Base-by-base conservation (phyloP, 2,888 invertebrate species). In the Arrhopalites spinosus region DNA sequence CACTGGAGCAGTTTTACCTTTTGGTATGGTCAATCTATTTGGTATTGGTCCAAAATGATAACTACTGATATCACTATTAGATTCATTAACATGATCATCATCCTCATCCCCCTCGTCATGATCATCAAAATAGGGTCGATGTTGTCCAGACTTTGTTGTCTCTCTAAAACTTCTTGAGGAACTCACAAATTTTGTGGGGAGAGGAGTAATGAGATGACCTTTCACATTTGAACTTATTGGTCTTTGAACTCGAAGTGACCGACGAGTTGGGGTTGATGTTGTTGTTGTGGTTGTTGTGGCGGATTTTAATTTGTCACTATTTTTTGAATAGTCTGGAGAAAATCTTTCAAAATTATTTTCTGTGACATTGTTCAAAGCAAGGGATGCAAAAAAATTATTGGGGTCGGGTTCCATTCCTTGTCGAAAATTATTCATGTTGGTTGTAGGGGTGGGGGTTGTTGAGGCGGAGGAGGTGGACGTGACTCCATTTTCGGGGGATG, bases 191-290 rank as follows among this genome's bases (percentile, higher is more conserved):
- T 61, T 43, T 0, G 68, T 68, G 7, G 45, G 23, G 20, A 69
- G 30, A 7, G 75, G 75, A 8, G 75, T 75, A 7, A 75, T 27
- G 15, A 75, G 30, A 64, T 75, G 75, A 50, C 70, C 75, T 30
- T 75, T 75, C 23, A 63, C 71, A 64, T 61, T 77, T 0, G 80
- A 78, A 56, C 76, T 79, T 30, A 77, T 78, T 25, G 81, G 78
- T 59, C 75, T 69, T 36, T 72, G 71, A n/a, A 74, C 74, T 50
- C 74, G 50, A 8, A 74, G 53, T 11, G 36, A 7, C 3, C 36
- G n/a, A n/a, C n/a, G n/a, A n/a, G n/a, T n/a, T n/a, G n/a, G n/a
- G n/a, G n/a, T 29, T 17, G 3, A 17, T 29, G 20, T 43, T 11
- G 17, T 23, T 17, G 3, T 56, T 30, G 17, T 53, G n/a, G 45